A percentile compares a stretch with the other conserved stretches of the same genome.
These are phyloP conservation scores for Calonectris borealis DNA, from an alignment of 2,113 vertebrate genomes.

Conservation along the genomic window DNA sequence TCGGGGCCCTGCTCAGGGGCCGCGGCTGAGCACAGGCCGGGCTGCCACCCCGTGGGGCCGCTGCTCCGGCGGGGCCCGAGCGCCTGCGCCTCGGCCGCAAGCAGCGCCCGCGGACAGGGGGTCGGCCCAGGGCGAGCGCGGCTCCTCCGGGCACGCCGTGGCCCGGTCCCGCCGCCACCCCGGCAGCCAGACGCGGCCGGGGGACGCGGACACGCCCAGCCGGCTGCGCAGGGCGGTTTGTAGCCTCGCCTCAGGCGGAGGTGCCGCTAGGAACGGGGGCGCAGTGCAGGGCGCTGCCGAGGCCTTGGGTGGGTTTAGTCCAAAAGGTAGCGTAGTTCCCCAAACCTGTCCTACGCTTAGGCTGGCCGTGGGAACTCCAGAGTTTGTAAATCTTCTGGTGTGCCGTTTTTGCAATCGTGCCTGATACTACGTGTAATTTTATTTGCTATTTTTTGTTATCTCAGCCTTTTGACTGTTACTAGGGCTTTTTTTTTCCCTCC, in stretches of 20 bases:
- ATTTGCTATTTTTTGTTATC: not conserved
- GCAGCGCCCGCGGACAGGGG: too few species aligned
- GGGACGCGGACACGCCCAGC: rapidly evolving
- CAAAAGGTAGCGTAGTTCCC: rapidly evolving
- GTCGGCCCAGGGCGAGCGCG: too few species aligned
- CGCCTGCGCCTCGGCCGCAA: too few species aligned
- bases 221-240: rapidly evolving
- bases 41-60: rapidly evolving
- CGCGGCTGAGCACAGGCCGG: too few species aligned
- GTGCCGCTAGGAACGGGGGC: rapidly evolving
- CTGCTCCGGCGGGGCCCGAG: rapidly evolving
- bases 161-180: too few species aligned
- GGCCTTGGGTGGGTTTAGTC: rapidly evolving
- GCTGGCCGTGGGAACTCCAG: not conserved
- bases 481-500: not conserved
- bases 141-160: too few species aligned
- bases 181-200: rapidly evolving
- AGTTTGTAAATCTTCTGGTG: not conserved
- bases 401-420: not conserved
- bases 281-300: rapidly evolving
- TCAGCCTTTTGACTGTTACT: not conserved
- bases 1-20: rapidly evolving
- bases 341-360: rapidly evolving
- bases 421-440: not conserved
- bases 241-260: rapidly evolving